Evolutionary conservation across 2,113 vertebrate genomes (phyloP).

Genomic region (Xiphias gladius): DNA sequence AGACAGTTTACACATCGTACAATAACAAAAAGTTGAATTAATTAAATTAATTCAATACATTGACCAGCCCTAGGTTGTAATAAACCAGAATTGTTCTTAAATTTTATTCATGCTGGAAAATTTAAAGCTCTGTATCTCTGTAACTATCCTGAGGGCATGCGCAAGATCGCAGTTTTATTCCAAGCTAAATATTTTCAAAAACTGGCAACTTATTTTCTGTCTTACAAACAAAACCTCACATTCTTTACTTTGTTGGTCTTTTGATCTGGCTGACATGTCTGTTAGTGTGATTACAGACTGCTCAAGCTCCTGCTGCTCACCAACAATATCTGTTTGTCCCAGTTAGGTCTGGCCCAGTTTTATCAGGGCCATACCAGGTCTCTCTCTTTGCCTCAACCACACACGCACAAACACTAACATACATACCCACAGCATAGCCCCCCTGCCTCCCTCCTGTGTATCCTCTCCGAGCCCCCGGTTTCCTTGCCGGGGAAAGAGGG

Average conservation of each 20-base stretch:
- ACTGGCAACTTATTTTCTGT: background rate
- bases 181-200: slow-evolving; percentile 1
- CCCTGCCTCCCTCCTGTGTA: slow-evolving; percentile 40
- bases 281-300: slow-evolving; percentile 30
- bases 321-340: slow-evolving; percentile 37
- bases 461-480: slow-evolving; percentile 71
- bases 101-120: background rate
- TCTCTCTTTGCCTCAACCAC: background rate
- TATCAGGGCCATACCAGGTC: slow-evolving; percentile 59
- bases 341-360: slow-evolving; percentile 22
- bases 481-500: slow-evolving; percentile 75
- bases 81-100: background rate
- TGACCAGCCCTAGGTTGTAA: no score
- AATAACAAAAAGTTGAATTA: background rate
- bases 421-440: background rate
- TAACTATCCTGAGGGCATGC: background rate
- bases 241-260: background rate
- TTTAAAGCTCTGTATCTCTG: background rate
- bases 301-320: slow-evolving; percentile 24
- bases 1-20: background rate
- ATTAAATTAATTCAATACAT: no score
- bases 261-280: background rate
- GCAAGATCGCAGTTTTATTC: background rate
- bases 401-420: background rate
- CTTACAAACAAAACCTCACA: background rate